These are phyloP conservation scores for Crambe crambe DNA, from an alignment of 37 sponge, comb jelly and placozoan species.

Conservation along the genomic window DNA sequence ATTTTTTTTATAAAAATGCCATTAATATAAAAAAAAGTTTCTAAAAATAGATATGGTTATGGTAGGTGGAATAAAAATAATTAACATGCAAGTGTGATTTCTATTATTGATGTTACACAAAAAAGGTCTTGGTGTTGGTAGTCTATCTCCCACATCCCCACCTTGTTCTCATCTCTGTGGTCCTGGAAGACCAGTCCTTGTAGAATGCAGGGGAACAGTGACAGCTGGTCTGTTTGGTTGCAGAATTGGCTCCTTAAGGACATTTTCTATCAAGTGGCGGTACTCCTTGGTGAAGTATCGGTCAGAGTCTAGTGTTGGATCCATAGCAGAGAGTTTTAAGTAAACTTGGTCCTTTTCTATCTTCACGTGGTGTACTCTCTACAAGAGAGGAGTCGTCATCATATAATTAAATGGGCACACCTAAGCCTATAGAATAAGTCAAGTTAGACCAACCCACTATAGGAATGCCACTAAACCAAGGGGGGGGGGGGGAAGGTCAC, in stretches of 20 bases:
- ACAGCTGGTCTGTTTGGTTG: conserved; percentile 9
- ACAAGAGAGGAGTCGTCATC: too few species aligned
- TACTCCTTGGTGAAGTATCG: conserved; percentile 69
- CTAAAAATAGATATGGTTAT: too few species aligned
- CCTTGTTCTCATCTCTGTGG: neutral
- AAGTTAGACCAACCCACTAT: too few species aligned
- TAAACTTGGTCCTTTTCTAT: conserved; percentile 39
- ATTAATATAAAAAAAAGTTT: conserved; percentile 6
- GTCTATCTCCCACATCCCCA: too few species aligned
- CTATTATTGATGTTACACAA: too few species aligned
- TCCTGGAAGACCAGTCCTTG: conserved; percentile 33
- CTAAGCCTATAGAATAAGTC: too few species aligned
- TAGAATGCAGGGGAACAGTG: conserved; percentile 61
- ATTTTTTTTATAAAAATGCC: neutral
- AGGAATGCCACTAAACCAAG: too few species aligned
- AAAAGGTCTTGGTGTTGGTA: too few species aligned
- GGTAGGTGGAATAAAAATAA: too few species aligned
- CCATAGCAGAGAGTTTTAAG: conserved; percentile 60
- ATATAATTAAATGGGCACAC: too few species aligned
- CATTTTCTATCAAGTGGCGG: conserved; percentile 57
- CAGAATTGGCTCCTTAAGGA: conserved; percentile 54
- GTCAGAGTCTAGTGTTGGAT: conserved; percentile 59
- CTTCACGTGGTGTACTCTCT: conserved; percentile 70
- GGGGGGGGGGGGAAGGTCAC: neutral
- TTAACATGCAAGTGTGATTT: too few species aligned